Evolutionary conservation across 2,113 vertebrate genomes (phyloP).

Genomic region (Siphamia tubifer): DNA sequence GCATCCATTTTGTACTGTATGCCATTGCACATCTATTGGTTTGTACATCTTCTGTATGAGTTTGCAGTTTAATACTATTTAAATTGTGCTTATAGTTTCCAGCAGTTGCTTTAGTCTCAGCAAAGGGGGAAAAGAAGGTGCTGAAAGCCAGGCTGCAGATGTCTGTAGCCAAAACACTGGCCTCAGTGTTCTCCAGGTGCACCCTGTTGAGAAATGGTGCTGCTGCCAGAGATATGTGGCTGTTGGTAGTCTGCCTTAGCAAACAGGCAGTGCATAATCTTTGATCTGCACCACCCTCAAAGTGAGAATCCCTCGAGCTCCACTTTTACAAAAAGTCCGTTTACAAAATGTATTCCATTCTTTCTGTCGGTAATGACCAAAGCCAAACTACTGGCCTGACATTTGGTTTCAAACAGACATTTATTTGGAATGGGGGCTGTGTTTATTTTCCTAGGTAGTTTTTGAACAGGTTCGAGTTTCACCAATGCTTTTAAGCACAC

Average conservation of each 20-base stretch:
- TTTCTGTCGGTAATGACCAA: slow-evolving; percentile 39
- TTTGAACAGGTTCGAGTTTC: slow-evolving; percentile 70
- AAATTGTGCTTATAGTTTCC: slow-evolving; percentile 10
- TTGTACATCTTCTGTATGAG: neutral
- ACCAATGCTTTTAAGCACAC: slow-evolving; percentile 56
- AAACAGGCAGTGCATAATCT: slow-evolving; percentile 62
- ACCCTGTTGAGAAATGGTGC: slow-evolving; percentile 47
- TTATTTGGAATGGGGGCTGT: slow-evolving; percentile 58
- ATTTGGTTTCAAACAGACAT: slow-evolving; percentile 63
- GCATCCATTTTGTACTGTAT: neutral
- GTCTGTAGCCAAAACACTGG: slow-evolving; percentile 52
- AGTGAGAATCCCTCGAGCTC: slow-evolving; percentile 39
- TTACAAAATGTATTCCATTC: slow-evolving; percentile 55
- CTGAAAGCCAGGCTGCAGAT: slow-evolving; percentile 65
- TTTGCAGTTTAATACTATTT: neutral
- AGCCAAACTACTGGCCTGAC: slow-evolving; percentile 45
- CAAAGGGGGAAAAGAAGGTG: slow-evolving; percentile 26
- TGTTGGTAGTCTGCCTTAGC: slow-evolving; percentile 70
- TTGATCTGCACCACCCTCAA: slow-evolving; percentile 67
- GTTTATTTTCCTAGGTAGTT: slow-evolving; percentile 70
- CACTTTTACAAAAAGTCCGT: slow-evolving; percentile 49
- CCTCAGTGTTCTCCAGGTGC: slow-evolving; percentile 71
- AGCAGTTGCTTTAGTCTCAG: slow-evolving; percentile 4
- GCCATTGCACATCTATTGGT: neutral
- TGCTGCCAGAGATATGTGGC: slow-evolving; percentile 56